These are phyloP conservation scores for Cephus pulcher DNA, from an alignment of 2,888 invertebrate species.

Conservation along the genomic window DNA sequence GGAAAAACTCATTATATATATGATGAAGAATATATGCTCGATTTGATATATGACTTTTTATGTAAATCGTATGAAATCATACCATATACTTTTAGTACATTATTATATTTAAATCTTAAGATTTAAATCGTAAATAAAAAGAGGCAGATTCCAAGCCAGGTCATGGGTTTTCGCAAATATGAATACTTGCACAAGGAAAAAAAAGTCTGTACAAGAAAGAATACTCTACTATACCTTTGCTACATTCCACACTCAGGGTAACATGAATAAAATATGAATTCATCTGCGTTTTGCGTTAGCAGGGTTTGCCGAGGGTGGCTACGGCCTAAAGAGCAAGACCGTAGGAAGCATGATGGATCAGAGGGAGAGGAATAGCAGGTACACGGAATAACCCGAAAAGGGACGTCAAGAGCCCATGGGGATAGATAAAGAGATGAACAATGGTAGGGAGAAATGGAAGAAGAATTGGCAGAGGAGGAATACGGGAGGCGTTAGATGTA, in stretches of 20 bases:
- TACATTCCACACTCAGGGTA: constrained; percentile 20
- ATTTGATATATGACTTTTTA: too few species aligned
- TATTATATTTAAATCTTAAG: too few species aligned
- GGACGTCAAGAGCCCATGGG: constrained; percentile 8
- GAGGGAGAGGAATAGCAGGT: not conserved
- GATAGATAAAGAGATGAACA: too few species aligned
- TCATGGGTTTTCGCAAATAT: not conserved
- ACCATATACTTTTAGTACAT: too few species aligned
- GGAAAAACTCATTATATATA: too few species aligned
- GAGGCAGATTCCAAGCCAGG: not conserved
- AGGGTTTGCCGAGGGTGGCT: constrained; percentile 8
- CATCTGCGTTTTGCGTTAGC: constrained; percentile 42
- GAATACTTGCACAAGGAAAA: not conserved
- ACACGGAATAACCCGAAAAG: not conserved
- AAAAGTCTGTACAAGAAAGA: not conserved
- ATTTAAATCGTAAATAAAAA: too few species aligned
- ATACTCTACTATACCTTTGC: constrained; percentile 9
- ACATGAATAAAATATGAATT: constrained; percentile 56
- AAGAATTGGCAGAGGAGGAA: too few species aligned
- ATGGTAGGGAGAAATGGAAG: too few species aligned
- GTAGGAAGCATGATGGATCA: constrained; percentile 3
- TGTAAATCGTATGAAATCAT: too few species aligned
- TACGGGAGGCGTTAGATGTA: not conserved
- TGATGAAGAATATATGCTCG: too few species aligned
- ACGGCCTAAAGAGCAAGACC: constrained; percentile 3